Evolutionary conservation across 1,140 invertebrate genomes (phyloP).

Genomic region (Thaumatotibia leucotreta): DNA sequence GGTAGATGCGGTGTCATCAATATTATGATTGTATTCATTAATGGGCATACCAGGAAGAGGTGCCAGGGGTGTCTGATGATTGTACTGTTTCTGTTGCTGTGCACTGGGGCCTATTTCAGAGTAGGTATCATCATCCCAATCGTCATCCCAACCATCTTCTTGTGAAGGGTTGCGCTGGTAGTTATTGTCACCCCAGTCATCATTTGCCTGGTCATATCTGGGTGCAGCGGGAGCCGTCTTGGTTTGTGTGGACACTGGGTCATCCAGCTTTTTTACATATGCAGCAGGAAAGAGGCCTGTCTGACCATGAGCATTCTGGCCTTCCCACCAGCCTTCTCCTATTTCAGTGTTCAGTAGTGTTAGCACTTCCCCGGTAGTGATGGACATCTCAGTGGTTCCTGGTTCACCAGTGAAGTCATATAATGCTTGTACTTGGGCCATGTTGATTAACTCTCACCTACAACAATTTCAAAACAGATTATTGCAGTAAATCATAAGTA

Average conservation of each 20-base stretch:
- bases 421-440: conserved; percentile 87
- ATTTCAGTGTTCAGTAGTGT: conserved; percentile 92
- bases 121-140: conserved; percentile 90
- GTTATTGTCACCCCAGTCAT: conserved; percentile 73
- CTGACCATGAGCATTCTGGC: conserved; percentile 85
- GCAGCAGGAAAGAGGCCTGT: conserved; percentile 94
- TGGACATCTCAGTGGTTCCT: conserved; percentile 91
- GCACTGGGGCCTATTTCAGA: conserved; percentile 80
- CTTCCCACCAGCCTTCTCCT: conserved; percentile 98
- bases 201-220: conserved; percentile 77
- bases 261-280: conserved; percentile 83
- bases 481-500: conserved; percentile 16
- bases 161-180: conserved; percentile 59
- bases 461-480: conserved; percentile 59
- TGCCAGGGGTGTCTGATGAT: conserved; percentile 51
- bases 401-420: conserved; percentile 96
- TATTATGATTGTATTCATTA: conserved; percentile 58
- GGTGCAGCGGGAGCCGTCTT: conserved; percentile 72
- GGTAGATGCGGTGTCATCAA: conserved; percentile 73
- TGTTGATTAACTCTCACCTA: conserved; percentile 70
- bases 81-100: conserved; percentile 55
- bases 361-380: conserved; percentile 88
- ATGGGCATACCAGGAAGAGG: conserved; percentile 72
- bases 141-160: conserved; percentile 94
- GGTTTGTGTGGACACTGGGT: conserved; percentile 54